These are phyloP conservation scores for Choreutis nemorana DNA, from an alignment of 2,888 invertebrate species.

Conservation along the genomic window DNA sequence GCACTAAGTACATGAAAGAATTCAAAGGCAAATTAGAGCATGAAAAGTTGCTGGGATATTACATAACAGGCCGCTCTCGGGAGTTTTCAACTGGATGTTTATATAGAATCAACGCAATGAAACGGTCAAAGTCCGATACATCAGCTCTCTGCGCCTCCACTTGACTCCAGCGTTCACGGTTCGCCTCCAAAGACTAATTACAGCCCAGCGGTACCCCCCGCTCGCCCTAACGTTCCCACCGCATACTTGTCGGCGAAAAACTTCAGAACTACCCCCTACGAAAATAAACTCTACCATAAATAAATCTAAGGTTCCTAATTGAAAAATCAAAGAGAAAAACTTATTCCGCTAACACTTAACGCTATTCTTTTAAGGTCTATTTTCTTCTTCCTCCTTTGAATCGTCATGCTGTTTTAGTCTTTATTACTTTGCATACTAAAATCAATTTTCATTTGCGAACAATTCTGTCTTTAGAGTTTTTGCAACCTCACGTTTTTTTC, in stretches of 20 bases:
- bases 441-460: conserved; percentile 19
- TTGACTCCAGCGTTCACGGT: conserved; percentile 37
- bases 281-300: conserved; percentile 25
- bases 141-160: conserved; percentile 15
- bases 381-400: conserved; percentile 18
- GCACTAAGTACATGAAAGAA: no score
- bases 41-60: no score
- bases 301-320: conserved; percentile 18
- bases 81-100: no score
- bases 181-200: conserved; percentile 52
- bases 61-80: no score
- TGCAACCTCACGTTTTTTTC: conserved; percentile 25
- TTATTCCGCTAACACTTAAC: conserved; percentile 1
- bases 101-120: no score
- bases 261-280: conserved; percentile 23
- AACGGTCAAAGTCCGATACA: conserved; percentile 6
- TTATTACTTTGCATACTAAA: conserved; percentile 18
- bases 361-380: conserved; percentile 20
- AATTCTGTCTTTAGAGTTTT: no score
- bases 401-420: conserved; percentile 25
- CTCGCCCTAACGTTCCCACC: conserved; percentile 35
- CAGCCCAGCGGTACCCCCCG: conserved; percentile 41
- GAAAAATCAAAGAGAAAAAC: conserved; percentile 6
- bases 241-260: conserved; percentile 27
- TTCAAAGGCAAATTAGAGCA: no score